These are phyloP conservation scores for Laothoe populi DNA, from an alignment of 2,888 invertebrate genomes.

Conservation along the genomic window DNA sequence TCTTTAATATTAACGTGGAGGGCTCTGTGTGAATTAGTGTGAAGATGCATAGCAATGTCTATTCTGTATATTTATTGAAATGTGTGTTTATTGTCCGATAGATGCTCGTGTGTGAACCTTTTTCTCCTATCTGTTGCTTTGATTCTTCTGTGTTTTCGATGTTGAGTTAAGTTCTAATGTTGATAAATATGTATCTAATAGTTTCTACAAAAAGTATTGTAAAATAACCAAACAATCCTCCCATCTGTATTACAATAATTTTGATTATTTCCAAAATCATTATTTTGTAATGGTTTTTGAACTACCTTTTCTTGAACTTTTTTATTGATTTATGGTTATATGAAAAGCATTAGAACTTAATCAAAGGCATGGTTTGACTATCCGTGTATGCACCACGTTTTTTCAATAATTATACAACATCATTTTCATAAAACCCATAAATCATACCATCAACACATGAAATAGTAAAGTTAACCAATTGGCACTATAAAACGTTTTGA, in stretches of 20 bases:
- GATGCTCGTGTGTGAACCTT: slow-evolving; percentile 7
- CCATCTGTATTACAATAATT: not conserved
- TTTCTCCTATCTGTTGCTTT: too few species aligned
- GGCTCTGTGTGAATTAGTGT: not conserved
- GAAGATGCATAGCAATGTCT: slow-evolving; percentile 46
- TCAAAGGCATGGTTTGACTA: slow-evolving; percentile 5
- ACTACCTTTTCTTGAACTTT: too few species aligned
- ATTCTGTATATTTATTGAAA: slow-evolving; percentile 26
- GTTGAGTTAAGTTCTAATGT: slow-evolving; percentile 12
- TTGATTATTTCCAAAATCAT: not conserved
- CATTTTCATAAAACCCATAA: slow-evolving; percentile 6
- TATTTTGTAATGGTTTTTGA: too few species aligned
- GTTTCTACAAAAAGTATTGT: too few species aligned
- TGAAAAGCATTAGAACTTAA: slow-evolving; percentile 8
- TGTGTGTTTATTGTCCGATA: slow-evolving; percentile 6
- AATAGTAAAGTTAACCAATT: slow-evolving; percentile 39
- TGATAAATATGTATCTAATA: not conserved
- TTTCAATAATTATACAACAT: slow-evolving; percentile 43
- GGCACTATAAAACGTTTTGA: slow-evolving; percentile 51
- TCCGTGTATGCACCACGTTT: slow-evolving; percentile 16
- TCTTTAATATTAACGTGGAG: not conserved
- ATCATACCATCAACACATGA: slow-evolving; percentile 24
- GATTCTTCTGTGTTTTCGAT: slow-evolving; percentile 5
- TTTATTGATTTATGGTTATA: not conserved
- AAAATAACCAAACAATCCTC: too few species aligned